phyloP scores from a whole-genome alignment of 2,797 vertebrate species.

The Coranthus polyacanthus region DNA sequence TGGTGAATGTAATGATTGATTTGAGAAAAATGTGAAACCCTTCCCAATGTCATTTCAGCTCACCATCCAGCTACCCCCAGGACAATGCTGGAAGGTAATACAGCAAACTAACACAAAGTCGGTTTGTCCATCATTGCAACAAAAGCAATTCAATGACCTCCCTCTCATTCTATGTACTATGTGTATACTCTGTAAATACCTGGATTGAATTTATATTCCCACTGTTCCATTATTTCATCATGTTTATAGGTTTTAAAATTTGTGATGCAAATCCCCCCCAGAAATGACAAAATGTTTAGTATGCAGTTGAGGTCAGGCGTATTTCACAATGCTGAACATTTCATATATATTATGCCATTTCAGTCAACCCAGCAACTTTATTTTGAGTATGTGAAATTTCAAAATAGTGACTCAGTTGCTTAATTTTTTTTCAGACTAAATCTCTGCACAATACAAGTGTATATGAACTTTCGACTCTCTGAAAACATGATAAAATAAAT shows the following conservation, averaged over 20 bases:
- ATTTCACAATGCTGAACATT: too few relatives aligned
- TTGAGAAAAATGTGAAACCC: constrained; percentile 76
- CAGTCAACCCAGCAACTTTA: too few relatives aligned
- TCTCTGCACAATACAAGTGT: too few relatives aligned
- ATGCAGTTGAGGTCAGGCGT: too few relatives aligned
- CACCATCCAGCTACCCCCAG: constrained; percentile 79
- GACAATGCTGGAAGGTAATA: constrained; percentile 85
- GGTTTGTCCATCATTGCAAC: constrained; percentile 65
- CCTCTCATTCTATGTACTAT: constrained; percentile 41
- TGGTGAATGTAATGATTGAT: constrained; percentile 43
- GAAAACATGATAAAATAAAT: too few relatives aligned
- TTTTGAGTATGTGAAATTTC: too few relatives aligned
- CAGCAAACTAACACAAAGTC: constrained; percentile 76
- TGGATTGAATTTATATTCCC: constrained; percentile 32
- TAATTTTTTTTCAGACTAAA: too few relatives aligned
- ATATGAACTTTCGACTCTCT: too few relatives aligned
- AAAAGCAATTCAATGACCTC: constrained; percentile 55
- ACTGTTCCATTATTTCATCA: constrained; percentile 8
- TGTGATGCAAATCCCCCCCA: not conserved
- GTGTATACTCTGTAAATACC: constrained; percentile 29
- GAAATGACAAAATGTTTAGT: too few relatives aligned
- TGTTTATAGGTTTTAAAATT: constrained; percentile 8
- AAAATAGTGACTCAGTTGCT: too few relatives aligned
- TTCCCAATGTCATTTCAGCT: constrained; percentile 84
- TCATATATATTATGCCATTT: too few relatives aligned